Conservation (phyloP, 2,888 invertebrate species). For the Julus scanicus region DNA sequence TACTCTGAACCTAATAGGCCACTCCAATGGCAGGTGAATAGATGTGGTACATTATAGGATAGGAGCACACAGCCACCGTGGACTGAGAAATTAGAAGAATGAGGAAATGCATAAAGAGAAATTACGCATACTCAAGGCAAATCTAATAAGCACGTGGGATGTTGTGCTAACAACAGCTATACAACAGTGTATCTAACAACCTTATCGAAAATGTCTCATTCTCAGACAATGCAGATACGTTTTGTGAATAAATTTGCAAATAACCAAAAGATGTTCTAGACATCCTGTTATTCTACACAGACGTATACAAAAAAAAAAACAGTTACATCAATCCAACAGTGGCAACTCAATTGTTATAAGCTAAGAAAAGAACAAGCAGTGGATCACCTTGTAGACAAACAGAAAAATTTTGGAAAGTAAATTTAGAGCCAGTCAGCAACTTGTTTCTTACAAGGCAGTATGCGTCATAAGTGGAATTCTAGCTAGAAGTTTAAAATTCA, state of each 20-base stretch:
- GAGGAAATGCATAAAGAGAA: constrained; percentile 28
- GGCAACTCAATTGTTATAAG: not conserved
- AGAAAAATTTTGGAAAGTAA: not conserved
- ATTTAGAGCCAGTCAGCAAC: not conserved
- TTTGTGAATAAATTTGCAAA: not conserved
- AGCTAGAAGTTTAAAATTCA: no score
- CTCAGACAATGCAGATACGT: not conserved
- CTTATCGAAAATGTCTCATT: not conserved
- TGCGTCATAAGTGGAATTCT: no score
- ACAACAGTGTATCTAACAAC: not conserved
- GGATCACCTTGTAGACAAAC: not conserved
- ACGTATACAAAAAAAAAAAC: not conserved
- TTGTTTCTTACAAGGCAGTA: not conserved
- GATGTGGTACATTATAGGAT: not conserved
- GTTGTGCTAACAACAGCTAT: not conserved
- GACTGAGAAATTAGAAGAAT: not conserved
- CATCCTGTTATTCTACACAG: constrained; percentile 3
- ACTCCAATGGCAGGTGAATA: not conserved
- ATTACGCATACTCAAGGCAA: not conserved
- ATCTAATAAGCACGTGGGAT: not conserved
- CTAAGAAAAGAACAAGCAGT: not conserved
- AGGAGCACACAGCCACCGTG: not conserved
- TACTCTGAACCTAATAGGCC: not conserved
- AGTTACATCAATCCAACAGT: not conserved
- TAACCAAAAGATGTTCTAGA: not conserved